Evolutionary conservation across 2,113 vertebrate species (phyloP), one percentile per base, ranked within the genome.

Genomic region (Prunella fulvescens): DNA sequence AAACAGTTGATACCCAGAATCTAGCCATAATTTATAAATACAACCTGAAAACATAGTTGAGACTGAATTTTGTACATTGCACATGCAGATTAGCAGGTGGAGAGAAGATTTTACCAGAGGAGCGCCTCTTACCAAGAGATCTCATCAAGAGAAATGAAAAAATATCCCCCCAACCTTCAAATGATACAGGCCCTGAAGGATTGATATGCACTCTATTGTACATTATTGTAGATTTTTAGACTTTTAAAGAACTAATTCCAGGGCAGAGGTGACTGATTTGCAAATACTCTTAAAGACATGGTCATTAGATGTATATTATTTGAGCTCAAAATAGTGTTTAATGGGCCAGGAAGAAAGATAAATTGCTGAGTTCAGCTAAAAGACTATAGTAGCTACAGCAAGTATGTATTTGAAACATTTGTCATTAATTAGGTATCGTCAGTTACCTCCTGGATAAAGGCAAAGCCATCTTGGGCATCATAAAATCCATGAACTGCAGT

Each of bases 251-350:
- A 74, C 45, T 78, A 67, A 73, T 83, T 92, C n/a, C 10, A 40
- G 42, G 60, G 26, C 69, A 92, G 69, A 81, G 76, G 64, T 94
- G 65, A 84, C 76, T 88, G 69, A 92, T 93, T 94, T 92, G 20
- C 76, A 96, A 87, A 89, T 88, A 47, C 6, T 84, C 19, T 57
- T 92, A 64, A 86, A 87, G 44, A 81, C 28, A 39, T 35, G 60
- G 84, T 81, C 66, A 51, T 95, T 95, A 93, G n/a, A 37, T 92
- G 31, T 65, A 15, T 89, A 51, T 84, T 92, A 81, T 45, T 57
- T 45, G 65, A 91, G 61, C 61, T 92, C 91, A 95, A 93, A 95
- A 92, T 74, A 78, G 69, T 23, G 37, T 91, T 96, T 93, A 93
- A 95, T 92, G 93, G 92, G 65, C 57, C 70, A 71, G 16, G 40